A percentile compares a stretch with the other conserved stretches of the same genome.
Evolutionary conservation across 2,797 vertebrate species (phyloP).

Genomic region (Dendrocincla tyrannina): DNA sequence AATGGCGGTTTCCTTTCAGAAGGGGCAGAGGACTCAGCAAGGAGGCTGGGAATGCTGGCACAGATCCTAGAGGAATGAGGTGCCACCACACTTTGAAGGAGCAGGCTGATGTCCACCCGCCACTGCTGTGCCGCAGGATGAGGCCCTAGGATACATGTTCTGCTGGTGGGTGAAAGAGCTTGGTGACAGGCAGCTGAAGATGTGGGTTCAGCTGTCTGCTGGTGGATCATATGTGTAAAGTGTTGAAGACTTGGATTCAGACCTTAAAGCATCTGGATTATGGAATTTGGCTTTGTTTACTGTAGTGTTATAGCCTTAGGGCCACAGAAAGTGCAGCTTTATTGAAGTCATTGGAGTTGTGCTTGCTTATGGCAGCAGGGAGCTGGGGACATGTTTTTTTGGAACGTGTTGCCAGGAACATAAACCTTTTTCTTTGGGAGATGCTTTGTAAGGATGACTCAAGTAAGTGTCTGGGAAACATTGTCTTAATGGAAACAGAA

Average conservation of each 20-base stretch:
- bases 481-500: constrained; percentile 20
- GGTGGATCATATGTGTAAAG: background rate
- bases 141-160: background rate
- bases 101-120: background rate
- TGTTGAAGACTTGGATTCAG: background rate
- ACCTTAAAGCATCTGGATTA: constrained; percentile 39
- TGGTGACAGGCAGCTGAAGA: background rate
- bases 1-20: background rate
- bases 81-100: background rate
- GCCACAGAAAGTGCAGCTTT: constrained; percentile 48
- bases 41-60: background rate
- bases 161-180: background rate
- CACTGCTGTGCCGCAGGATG: background rate
- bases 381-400: background rate
- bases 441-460: constrained; percentile 26
- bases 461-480: background rate
- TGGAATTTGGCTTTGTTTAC: constrained; percentile 40
- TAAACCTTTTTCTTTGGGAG: constrained; percentile 42
- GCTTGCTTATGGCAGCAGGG: constrained; percentile 40
- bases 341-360: constrained; percentile 36
- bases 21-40: background rate
- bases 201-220: background rate
- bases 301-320: constrained; percentile 35
- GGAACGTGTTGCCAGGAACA: background rate
- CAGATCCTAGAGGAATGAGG: background rate